phyloP scores from a whole-genome alignment of 2,113 vertebrate species.

The Anhinga rufa region DNA sequence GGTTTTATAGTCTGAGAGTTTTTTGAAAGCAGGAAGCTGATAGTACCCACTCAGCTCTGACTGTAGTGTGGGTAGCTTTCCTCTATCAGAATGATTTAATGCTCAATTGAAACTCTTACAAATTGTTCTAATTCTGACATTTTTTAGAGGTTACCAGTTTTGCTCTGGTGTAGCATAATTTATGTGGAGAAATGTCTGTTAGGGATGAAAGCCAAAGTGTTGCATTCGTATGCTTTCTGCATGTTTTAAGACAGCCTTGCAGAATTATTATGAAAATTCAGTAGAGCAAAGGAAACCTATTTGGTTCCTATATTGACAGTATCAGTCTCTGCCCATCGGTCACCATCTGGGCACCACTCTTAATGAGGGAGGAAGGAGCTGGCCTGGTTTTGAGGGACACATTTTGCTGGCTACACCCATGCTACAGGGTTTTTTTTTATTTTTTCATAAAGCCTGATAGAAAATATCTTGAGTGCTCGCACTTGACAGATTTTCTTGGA shows the following conservation, averaged over 20 bases:
- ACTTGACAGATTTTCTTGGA: conserved; percentile 37
- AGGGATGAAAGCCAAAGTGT: not conserved
- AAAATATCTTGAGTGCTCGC: conserved; percentile 32
- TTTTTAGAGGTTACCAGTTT: not conserved
- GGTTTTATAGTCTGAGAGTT: conserved; percentile 24
- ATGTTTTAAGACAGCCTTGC: not conserved
- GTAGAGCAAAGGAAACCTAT: not conserved
- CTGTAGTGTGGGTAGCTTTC: not conserved
- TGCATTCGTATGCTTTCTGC: not conserved
- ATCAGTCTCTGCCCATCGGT: not conserved
- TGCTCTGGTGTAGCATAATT: not conserved
- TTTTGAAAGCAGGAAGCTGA: conserved; percentile 29
- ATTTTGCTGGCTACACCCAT: not conserved
- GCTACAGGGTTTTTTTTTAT: fast-evolving
- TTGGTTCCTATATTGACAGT: not conserved
- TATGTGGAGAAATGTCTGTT: not conserved
- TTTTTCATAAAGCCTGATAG: not conserved
- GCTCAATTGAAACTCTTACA: conserved; percentile 1
- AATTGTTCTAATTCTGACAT: conserved; percentile 18
- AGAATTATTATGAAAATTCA: not conserved
- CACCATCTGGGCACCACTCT: not conserved
- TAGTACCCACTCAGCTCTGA: conserved; percentile 37
- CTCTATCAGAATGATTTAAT: conserved; percentile 5
- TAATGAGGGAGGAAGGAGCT: not conserved
- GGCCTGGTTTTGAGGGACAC: not conserved